Percentiles rank a stretch among this genome's conserved stretches.
Conservation (phyloP, 2,888 invertebrate species). For the Sphaerolaimus hirsutus region DNA sequence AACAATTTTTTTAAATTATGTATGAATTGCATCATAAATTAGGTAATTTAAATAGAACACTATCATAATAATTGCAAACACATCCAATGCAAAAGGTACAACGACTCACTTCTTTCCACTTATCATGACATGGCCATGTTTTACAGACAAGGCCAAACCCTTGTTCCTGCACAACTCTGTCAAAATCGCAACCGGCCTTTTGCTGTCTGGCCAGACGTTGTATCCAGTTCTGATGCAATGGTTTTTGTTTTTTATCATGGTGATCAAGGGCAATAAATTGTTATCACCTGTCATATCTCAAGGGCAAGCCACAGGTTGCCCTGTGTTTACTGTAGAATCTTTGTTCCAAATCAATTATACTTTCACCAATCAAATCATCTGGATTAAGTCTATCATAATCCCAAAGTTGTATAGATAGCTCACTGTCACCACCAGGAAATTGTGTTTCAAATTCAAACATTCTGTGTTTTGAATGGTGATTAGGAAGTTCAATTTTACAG, state of each 20-base stretch:
- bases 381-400: slow-evolving; percentile 73
- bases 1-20: too few relatives aligned
- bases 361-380: slow-evolving; percentile 71
- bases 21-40: too few relatives aligned
- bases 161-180: background rate
- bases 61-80: too few relatives aligned
- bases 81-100: too few relatives aligned
- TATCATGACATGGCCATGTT: too few relatives aligned
- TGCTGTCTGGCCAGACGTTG: background rate
- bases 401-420: slow-evolving; percentile 54
- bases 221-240: background rate
- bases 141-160: too few relatives aligned
- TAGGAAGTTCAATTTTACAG: background rate
- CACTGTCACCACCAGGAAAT: slow-evolving; percentile 58
- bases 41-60: too few relatives aligned
- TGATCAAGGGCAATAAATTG: too few relatives aligned
- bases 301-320: slow-evolving; percentile 56
- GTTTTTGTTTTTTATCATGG: slow-evolving; percentile 26
- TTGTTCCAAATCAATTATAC: slow-evolving; percentile 68
- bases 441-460: slow-evolving; percentile 75
- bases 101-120: too few relatives aligned
- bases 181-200: background rate
- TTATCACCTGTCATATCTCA: slow-evolving; percentile 63
- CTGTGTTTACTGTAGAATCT: slow-evolving; percentile 66
- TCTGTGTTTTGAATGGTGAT: slow-evolving; percentile 29